phyloP scores from a whole-genome alignment of 2,888 invertebrate species.

The Isoperla grammatica region DNA sequence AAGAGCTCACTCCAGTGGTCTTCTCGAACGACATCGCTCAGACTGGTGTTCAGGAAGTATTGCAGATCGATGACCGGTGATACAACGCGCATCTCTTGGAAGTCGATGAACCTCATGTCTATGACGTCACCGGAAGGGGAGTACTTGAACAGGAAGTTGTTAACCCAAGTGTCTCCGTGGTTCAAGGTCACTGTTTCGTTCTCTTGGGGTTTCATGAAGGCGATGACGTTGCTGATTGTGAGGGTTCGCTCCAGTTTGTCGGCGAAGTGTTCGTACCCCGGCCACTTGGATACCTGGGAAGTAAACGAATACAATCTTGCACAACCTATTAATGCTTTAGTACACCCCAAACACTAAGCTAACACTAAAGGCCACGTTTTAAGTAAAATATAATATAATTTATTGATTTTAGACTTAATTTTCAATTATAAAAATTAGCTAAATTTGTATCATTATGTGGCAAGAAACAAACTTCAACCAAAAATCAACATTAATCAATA shows the following conservation, averaged over 20 bases:
- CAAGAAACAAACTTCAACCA: too few relatives aligned
- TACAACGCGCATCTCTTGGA: constrained; percentile 24
- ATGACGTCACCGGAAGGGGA: background rate
- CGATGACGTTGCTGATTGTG: background rate
- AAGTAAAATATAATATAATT: too few relatives aligned
- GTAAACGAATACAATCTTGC: too few relatives aligned
- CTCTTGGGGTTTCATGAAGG: background rate
- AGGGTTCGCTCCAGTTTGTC: background rate
- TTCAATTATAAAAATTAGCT: too few relatives aligned
- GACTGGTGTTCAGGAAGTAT: constrained; percentile 28
- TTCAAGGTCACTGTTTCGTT: constrained; percentile 20
- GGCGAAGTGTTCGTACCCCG: constrained; percentile 19
- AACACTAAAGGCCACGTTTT: too few relatives aligned
- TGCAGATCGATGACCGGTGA: constrained; percentile 29
- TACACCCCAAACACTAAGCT: too few relatives aligned
- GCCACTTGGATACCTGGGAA: constrained; percentile 4
- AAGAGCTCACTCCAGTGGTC: constrained; percentile 19
- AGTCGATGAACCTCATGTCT: constrained; percentile 28
- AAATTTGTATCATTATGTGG: too few relatives aligned
- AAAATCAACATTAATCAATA: too few relatives aligned
- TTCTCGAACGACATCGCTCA: constrained; percentile 18
- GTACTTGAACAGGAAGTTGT: constrained; percentile 27
- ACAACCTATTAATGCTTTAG: too few relatives aligned
- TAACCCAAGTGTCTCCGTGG: constrained; percentile 29
- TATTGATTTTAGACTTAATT: too few relatives aligned